Base-by-base conservation (phyloP, 2,797 vertebrate species). In the Hyperoplus immaculatus region DNA sequence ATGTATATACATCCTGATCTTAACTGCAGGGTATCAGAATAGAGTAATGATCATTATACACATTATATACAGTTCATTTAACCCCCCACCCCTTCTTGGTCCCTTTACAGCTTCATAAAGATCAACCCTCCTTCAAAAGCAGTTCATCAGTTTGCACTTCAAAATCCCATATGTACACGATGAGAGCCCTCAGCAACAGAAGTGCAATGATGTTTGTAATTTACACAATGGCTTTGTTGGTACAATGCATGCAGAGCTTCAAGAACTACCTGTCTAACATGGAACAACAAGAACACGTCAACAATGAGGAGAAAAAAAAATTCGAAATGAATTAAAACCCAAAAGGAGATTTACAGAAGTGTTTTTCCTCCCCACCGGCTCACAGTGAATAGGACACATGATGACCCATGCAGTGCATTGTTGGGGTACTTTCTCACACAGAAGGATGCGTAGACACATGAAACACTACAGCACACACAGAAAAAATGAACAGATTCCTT, bases 331-430 rank as follows among this genome's bases (percentile, higher is more conserved):
- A 79, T 74, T 63, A 51, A 85, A 86, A 82, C 62, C 46, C 82
- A 89, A 15, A 91, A 16, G 14, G 70, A 84, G 82, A 78, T 61
- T 72, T 64, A 89, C 73, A 87, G 93, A 29, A 96, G 95, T 95
- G 95, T 96, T 89, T 59, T 89, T 49, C 86, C 56, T 84, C 65
- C 90, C 91, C 87, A 88, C 95, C 94, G 96, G 96, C 96, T 97
- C 94, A 94, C 93, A 96, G 94, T 96, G 95, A 95, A 90, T 86
- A 94, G 95, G 93, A 95, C 93, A 95, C 93, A 89, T 92, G 95
- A 96, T 95, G 95, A 95, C 92, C 92, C 96, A 96, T 96, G 96
- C 96, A 95, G 96, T 94, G 95, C 92, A 95, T 94, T 91, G 94
- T 94, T 92, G 94, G 92, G 88, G 85, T 87, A 77, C 93, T 87